Conservation (phyloP, 1,140 invertebrate species). For the Sogatella furcifera region DNA sequence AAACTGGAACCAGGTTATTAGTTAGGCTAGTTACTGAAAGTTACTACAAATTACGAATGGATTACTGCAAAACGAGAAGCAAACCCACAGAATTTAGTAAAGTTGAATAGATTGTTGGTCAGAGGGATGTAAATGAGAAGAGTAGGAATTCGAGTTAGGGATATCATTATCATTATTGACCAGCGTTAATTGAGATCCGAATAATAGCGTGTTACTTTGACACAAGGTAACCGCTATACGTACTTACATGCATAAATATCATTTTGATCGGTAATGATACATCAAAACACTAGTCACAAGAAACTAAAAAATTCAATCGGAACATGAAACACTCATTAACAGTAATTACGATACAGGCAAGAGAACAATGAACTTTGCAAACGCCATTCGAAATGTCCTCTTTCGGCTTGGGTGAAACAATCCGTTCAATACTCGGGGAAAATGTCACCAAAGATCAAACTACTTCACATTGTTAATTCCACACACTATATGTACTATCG, state of each 20-base stretch:
- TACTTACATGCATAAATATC: neutral
- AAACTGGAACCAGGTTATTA: slow-evolving; percentile 11
- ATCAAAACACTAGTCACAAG: no score
- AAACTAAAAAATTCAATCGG: neutral
- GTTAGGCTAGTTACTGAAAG: no score
- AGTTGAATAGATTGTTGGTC: no score
- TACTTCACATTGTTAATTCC: neutral
- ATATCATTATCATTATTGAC: slow-evolving; percentile 24
- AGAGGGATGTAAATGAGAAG: no score
- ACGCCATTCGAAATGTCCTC: slow-evolving; percentile 32
- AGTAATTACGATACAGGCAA: slow-evolving; percentile 23
- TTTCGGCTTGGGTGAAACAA: slow-evolving; percentile 31
- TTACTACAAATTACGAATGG: neutral
- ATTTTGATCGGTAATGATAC: no score
- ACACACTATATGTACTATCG: slow-evolving; percentile 5
- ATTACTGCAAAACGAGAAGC: neutral
- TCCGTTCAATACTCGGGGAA: slow-evolving; percentile 27
- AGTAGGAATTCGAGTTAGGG: neutral
- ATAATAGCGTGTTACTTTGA: slow-evolving; percentile 15
- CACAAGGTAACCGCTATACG: neutral
- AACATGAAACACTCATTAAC: slow-evolving; percentile 2
- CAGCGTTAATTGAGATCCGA: slow-evolving; percentile 24
- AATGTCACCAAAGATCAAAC: neutral
- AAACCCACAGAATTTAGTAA: neutral
- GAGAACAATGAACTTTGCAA: slow-evolving; percentile 33